These are phyloP conservation scores for Blastomussa wellsi DNA, from an alignment of 92 coral and sea anemone species.

Conservation along the genomic window DNA sequence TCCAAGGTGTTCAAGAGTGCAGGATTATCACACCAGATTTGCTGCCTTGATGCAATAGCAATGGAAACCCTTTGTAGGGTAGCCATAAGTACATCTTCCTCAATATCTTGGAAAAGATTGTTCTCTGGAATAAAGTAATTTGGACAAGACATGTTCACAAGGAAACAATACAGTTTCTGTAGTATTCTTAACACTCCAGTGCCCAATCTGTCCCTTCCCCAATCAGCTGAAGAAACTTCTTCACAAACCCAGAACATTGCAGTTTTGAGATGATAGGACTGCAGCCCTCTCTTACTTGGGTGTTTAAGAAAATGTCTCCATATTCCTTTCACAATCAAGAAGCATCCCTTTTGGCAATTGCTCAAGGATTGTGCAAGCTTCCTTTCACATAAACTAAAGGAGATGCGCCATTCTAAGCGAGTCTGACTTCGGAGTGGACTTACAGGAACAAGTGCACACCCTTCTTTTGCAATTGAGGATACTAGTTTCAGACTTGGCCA, in stretches of 20 bases:
- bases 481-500: conserved; percentile 38
- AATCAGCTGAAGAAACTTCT: conserved; percentile 27
- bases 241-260: conserved; percentile 50
- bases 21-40: conserved; percentile 52
- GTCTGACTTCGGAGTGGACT: conserved; percentile 42
- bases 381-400: conserved; percentile 41
- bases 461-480: conserved; percentile 25
- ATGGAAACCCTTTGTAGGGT: conserved; percentile 41
- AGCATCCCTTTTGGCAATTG: conserved; percentile 37
- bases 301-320: conserved; percentile 53
- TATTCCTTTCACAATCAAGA: conserved; percentile 39
- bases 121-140: conserved; percentile 35
- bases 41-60: conserved; percentile 41
- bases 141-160: conserved; percentile 45
- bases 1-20: conserved; percentile 39
- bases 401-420: conserved; percentile 49
- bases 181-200: conserved; percentile 30
- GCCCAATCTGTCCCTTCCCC: conserved; percentile 24
- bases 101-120: conserved; percentile 43
- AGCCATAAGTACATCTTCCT: conserved; percentile 33
- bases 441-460: conserved; percentile 42
- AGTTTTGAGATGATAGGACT: conserved; percentile 52
- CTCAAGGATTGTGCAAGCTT: conserved; percentile 54
- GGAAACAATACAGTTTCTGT: conserved; percentile 41
- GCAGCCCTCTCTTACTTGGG: conserved; percentile 38